Conservation (phyloP, 2,797 vertebrate genomes). For the Leptodactylus fallax region DNA sequence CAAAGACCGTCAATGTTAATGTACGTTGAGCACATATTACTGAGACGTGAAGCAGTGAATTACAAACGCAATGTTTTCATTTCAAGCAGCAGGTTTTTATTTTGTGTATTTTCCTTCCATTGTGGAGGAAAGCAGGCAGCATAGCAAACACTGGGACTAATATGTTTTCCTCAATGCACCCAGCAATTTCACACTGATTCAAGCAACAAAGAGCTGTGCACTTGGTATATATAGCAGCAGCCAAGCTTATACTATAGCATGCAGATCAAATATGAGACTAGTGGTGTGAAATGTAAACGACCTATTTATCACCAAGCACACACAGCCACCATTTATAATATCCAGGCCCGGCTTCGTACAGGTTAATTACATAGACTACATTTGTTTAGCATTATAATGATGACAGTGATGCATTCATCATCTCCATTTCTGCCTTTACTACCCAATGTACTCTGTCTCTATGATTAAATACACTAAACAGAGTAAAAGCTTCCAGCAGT, state of each 20-base stretch:
- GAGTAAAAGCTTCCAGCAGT: background rate
- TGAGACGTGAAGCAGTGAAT: conserved; percentile 12
- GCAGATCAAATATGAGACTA: background rate
- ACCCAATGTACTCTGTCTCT: background rate
- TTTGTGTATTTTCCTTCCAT: background rate
- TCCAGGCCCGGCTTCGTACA: background rate
- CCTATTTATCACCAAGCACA: conserved; percentile 11
- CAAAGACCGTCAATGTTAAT: conserved; percentile 39
- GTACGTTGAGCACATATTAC: conserved; percentile 21
- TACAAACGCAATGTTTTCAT: conserved; percentile 37
- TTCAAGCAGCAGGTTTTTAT: conserved; percentile 27
- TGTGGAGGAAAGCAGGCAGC: conserved; percentile 2
- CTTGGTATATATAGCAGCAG: background rate
- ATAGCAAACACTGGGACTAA: conserved; percentile 8
- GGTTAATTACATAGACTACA: conserved; percentile 15
- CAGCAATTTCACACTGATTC: conserved; percentile 33
- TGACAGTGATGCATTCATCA: background rate
- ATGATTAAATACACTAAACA: background rate
- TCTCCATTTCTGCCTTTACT: conserved; percentile 4
- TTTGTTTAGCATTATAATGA: background rate
- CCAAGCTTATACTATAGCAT: background rate
- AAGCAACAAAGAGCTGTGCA: conserved; percentile 2
- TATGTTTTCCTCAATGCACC: background rate
- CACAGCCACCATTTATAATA: background rate
- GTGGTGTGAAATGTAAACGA: background rate